phyloP scores from a whole-genome alignment of 2,797 vertebrate genomes.

The Microctenopoma lineatum region DNA sequence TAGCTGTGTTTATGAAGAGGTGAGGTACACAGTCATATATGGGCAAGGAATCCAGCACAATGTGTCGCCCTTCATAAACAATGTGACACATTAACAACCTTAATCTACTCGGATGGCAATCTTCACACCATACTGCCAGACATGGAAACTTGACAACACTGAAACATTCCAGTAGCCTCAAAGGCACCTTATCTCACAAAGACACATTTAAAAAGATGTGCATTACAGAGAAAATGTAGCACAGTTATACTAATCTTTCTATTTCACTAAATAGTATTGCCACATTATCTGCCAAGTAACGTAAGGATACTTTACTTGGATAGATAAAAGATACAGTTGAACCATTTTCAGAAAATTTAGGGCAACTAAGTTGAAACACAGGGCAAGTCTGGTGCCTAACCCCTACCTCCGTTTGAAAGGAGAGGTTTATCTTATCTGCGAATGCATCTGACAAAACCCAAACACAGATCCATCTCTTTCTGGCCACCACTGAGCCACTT shows the following conservation, averaged over 20 bases:
- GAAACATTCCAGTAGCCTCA: conserved; percentile 14
- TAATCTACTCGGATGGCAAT: conserved; percentile 48
- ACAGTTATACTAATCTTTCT: background rate
- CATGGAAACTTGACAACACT: conserved; percentile 25
- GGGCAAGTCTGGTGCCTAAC: background rate
- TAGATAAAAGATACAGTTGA: background rate
- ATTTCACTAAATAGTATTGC: conserved; percentile 1
- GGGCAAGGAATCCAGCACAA: conserved; percentile 82
- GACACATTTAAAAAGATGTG: conserved; percentile 6
- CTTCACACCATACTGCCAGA: conserved; percentile 46
- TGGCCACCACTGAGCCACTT: conserved; percentile 32
- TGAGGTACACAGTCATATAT: conserved; percentile 84
- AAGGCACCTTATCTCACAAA: conserved; percentile 24
- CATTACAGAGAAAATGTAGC: background rate
- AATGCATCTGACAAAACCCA: conserved; percentile 53
- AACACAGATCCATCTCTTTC: conserved; percentile 44
- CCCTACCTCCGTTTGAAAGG: conserved; percentile 28
- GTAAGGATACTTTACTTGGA: no score
- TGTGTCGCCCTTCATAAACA: conserved; percentile 77
- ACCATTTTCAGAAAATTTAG: conserved; percentile 7
- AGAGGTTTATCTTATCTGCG: conserved; percentile 57
- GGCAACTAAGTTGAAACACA: conserved; percentile 2
- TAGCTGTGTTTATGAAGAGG: conserved; percentile 83
- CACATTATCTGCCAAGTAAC: background rate
- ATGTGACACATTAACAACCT: conserved; percentile 82